Percentiles rank a stretch among this genome's conserved stretches.
Conservation (phyloP, 2,888 invertebrate species). For the Stenodera caucasica region DNA sequence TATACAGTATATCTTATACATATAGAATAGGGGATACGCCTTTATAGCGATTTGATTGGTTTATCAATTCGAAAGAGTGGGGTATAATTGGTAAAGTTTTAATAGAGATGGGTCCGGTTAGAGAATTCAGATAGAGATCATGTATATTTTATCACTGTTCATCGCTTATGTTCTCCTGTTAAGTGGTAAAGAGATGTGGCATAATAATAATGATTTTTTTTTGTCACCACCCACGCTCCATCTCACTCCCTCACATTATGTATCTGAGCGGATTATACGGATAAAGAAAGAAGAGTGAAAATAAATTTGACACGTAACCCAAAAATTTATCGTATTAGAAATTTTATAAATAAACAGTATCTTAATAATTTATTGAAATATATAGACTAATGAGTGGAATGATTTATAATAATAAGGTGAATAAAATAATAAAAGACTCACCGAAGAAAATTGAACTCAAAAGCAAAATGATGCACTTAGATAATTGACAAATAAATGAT, state of each 20-base stretch:
- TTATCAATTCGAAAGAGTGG: not conserved
- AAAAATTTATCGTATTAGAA: too few relatives aligned
- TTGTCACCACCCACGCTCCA: constrained; percentile 19
- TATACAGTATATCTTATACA: not conserved
- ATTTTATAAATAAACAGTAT: too few relatives aligned
- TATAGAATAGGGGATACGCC: constrained; percentile 13
- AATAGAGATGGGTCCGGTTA: not conserved
- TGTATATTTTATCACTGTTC: constrained; percentile 26
- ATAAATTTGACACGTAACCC: too few relatives aligned
- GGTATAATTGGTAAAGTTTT: not conserved
- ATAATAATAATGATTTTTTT: constrained; percentile 40
- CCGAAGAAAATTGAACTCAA: too few relatives aligned
- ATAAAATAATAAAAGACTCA: too few relatives aligned
- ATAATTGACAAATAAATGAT: too few relatives aligned
- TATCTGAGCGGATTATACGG: not conserved
- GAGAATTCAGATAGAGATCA: constrained; percentile 8
- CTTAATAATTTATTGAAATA: too few relatives aligned
- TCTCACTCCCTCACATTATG: constrained; percentile 4
- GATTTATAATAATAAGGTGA: too few relatives aligned
- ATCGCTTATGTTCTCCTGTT: constrained; percentile 40
- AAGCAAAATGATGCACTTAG: too few relatives aligned
- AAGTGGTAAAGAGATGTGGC: constrained; percentile 35
- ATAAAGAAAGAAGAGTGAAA: not conserved
- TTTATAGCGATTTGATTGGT: constrained; percentile 27
- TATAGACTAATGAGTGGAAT: too few relatives aligned